Evolutionary conservation across 2,113 vertebrate species (phyloP), one percentile per base, ranked within the genome.

Genomic region (Saguinus midas): DNA sequence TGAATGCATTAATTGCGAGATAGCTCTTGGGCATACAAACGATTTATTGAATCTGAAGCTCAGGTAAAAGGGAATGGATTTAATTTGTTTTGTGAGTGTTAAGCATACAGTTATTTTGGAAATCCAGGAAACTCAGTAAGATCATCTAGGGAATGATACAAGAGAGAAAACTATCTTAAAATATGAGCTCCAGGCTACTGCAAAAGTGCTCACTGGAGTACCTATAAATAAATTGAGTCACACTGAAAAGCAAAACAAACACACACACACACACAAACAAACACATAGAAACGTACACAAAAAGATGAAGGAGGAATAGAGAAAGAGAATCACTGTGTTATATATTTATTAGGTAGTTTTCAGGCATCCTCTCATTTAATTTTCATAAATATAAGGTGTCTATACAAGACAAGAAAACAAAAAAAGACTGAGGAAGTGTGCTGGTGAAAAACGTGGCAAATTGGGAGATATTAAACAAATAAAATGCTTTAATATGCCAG

Each of bases 221-320:
- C 5, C 5, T 58, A 29, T 58, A 37, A 37, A 66, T 27, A 52
- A 76, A 58, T 1, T 50, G 40, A 14, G 6, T 43, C 64, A 75
- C 7, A 37, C 0, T 58, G 45, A 81, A 90, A 72, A 2, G 5
- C 1, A 50, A 76, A 83, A 68, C 40, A 7, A 21, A 84, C 57
- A 40, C 9, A 57, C 3, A 29, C 37, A 35, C 23, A 45, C 29
- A 43, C 10, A 16, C 40, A 5, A 10, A 27, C 1, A 48, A 7
- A 66, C 23, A 20, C 13, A 6, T 2, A 8, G 0, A 35, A 25
- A 45, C 4, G 10, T 23, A 35, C 43, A 14, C 25, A 40, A 1
- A 48, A 8, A 32, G 6, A 25, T 25, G 13, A 45, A 16, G 18
- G 0, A 12, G 13, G 21, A 2, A 4, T 35, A 5, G 23, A 52